A percentile compares a stretch with the other conserved stretches of the same genome.
These are phyloP conservation scores for Apodemia duryi DNA, from an alignment of 2,888 invertebrate species.

Conservation along the genomic window DNA sequence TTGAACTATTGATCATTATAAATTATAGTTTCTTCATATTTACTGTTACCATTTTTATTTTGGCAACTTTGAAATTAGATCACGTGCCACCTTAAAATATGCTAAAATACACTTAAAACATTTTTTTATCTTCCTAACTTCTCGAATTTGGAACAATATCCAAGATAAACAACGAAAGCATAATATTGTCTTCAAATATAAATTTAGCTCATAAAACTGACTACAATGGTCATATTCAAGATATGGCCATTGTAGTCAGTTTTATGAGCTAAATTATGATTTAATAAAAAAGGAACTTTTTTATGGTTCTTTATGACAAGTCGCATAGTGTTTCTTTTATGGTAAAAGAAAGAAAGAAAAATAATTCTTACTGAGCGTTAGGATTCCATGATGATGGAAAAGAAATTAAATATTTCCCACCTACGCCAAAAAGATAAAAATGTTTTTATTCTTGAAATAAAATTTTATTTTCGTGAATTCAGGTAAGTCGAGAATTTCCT, in stretches of 20 bases:
- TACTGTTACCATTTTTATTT: not conserved
- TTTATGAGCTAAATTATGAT: no score
- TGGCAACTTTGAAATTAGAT: not conserved
- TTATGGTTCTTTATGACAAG: conserved; percentile 8
- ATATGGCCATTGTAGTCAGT: no score
- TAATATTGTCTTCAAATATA: conserved; percentile 2
- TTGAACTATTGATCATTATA: no score
- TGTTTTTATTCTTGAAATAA: not conserved
- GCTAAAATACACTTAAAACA: not conserved
- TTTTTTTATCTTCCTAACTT: not conserved
- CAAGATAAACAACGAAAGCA: not conserved
- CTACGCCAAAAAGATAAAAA: not conserved
- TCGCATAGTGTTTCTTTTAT: conserved; percentile 11
- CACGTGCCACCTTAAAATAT: not conserved
- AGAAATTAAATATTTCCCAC: not conserved
- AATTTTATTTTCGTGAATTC: no score
- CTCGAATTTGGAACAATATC: not conserved
- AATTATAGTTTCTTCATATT: no score
- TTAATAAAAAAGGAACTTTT: conserved; percentile 13
- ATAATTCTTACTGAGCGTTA: not conserved
- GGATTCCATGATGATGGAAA: not conserved
- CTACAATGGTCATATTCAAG: conserved; percentile 13
- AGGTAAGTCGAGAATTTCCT: no score
- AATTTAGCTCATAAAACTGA: conserved; percentile 10
- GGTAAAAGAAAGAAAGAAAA: conserved; percentile 2